Evolutionary conservation across 2,797 vertebrate species (phyloP).

Genomic region (Chelmon rostratus): DNA sequence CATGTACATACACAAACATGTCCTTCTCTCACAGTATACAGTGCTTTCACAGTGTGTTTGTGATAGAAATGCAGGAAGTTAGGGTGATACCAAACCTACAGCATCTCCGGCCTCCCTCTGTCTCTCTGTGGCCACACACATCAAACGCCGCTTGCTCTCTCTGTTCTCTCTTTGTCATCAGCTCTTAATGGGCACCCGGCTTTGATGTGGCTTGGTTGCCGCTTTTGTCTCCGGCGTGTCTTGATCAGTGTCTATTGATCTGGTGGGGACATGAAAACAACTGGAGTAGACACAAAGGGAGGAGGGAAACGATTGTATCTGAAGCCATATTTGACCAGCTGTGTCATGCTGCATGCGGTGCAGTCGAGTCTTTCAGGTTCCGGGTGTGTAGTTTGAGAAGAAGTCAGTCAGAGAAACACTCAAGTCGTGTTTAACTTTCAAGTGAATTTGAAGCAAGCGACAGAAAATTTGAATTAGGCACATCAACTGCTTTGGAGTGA

Average conservation of each 20-base stretch:
- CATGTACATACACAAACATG: not conserved
- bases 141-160: conserved; percentile 59
- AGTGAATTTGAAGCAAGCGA: too few species aligned
- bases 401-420: not conserved
- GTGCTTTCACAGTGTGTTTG: conserved; percentile 8
- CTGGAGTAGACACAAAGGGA: conserved; percentile 37
- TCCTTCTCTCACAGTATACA: not conserved
- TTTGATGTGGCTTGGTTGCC: conserved; percentile 70
- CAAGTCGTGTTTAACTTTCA: too few species aligned
- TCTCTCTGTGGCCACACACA: conserved; percentile 56
- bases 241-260: conserved; percentile 73
- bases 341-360: not conserved
- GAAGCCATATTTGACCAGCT: conserved; percentile 39
- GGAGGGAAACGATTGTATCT: conserved; percentile 26
- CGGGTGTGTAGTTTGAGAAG: not conserved
- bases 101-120: conserved; percentile 8
- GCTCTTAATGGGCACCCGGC: conserved; percentile 60
- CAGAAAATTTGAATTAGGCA: too few species aligned
- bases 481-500: too few species aligned
- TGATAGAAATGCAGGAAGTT: conserved; percentile 4
- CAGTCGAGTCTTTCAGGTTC: not conserved
- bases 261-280: conserved; percentile 57
- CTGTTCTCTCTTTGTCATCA: conserved; percentile 73
- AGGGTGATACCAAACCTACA: not conserved
- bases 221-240: conserved; percentile 68